Evolutionary conservation across 2,113 vertebrate genomes (phyloP), one percentile per base, ranked within the genome.

Genomic region (Psephotus haematonotus): DNA sequence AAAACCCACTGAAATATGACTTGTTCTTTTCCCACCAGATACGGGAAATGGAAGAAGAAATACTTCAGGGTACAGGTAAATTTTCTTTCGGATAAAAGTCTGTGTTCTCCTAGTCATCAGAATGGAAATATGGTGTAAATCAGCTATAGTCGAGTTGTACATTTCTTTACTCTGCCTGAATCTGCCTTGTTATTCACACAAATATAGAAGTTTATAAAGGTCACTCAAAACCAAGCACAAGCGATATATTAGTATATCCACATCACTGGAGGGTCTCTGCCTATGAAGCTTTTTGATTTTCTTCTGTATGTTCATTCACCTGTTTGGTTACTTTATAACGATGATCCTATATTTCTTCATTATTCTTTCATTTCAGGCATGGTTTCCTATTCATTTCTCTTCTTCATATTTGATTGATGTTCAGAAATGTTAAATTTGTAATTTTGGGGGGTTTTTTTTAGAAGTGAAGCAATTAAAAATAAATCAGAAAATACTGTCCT

Each of bases 1-100:
- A 71, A 82, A 13, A 5, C 7, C 2, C 15, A 25, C 5, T 1
- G 4, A 29, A 18, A 24, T 35, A 6, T 4, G 9, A 44, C 6
- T 78, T 41, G 0, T 46, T 3, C 17, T 68, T 23, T 86, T 90
- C 29, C 7, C 49, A 70, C 14, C 39, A 69, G 17, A 10, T 25
- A 82, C 0, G 5, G 20, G 69, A 80, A 92, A 27, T 11, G 74
- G 11, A 46, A 53, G n/a, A 8, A 86, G 29, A 41, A 76, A 37
- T 52, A 24, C 50, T 67, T 67, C 3, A 74, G 20, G 12, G 19
- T 28, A 35, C 9, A 55, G 7, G 15, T 47, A 37, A 31, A 31
- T 70, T n/a, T 85, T 29, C 8, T 57, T 50, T 43, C 28, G 14
- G 23, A 23, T 47, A 41, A 5, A 92, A 70, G 5, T 53, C 18